Percentiles rank a stretch among this genome's conserved stretches.
Conservation (phyloP, 2,113 vertebrate species). For the Maccullochella peelii region DNA sequence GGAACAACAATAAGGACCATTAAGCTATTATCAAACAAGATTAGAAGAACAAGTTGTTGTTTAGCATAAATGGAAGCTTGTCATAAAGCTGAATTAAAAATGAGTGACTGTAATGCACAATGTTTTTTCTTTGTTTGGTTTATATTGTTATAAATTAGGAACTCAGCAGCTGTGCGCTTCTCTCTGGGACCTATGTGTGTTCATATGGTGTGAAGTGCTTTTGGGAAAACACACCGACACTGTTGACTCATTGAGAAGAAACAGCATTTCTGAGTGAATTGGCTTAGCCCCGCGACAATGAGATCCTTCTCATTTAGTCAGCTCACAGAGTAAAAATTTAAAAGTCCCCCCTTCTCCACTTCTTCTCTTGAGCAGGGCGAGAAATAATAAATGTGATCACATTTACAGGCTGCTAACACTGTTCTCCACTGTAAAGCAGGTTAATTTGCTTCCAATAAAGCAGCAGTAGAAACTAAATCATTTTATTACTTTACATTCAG, state of each 20-base stretch:
- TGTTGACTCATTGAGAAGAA: slow-evolving; percentile 46
- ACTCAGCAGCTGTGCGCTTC: not conserved
- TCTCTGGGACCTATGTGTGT: slow-evolving; percentile 2
- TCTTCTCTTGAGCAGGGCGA: slow-evolving; percentile 6
- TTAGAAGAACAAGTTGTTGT: slow-evolving; percentile 31
- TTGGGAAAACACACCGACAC: slow-evolving; percentile 28
- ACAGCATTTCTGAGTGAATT: slow-evolving; percentile 9
- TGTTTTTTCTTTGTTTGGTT: slow-evolving; percentile 16
- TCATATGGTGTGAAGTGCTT: slow-evolving; percentile 9
- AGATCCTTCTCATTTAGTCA: slow-evolving; percentile 20
- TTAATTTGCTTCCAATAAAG: slow-evolving; percentile 66
- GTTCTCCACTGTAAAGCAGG: slow-evolving; percentile 61
- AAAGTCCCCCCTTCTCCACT: slow-evolving; percentile 1
- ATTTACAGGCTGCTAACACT: slow-evolving; percentile 59
- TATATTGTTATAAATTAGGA: not conserved
- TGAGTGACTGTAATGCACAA: not conserved
- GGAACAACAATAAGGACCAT: slow-evolving; percentile 55
- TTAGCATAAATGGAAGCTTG: slow-evolving; percentile 31
- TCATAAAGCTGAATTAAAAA: slow-evolving; percentile 21
- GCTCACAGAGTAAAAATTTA: slow-evolving; percentile 7
- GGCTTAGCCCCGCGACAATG: not conserved
- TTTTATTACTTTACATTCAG: slow-evolving; percentile 63
- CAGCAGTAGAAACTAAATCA: slow-evolving; percentile 57
- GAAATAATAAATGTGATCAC: slow-evolving; percentile 59
- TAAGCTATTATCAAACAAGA: slow-evolving; percentile 57